Conservation (phyloP, 92 coral and sea anemone species). For the Palythoa grandiflora region DNA sequence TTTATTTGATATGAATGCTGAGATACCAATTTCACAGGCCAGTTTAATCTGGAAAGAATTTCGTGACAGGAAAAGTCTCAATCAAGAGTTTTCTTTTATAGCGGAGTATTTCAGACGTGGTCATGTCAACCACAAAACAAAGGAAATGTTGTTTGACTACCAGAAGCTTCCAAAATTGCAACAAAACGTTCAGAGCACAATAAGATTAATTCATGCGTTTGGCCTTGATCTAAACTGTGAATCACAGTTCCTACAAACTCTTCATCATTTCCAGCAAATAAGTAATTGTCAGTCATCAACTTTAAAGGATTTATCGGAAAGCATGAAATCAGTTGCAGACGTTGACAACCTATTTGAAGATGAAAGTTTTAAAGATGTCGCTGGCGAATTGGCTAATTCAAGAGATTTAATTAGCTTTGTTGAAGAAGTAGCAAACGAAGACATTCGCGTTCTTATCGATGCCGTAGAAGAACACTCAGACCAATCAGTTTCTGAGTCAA, state of each 20-base stretch:
- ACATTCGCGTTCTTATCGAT: slow-evolving; percentile 89
- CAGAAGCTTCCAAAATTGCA: slow-evolving; percentile 60
- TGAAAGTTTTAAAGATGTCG: slow-evolving; percentile 63
- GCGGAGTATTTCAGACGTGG: slow-evolving; percentile 35
- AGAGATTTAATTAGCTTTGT: slow-evolving; percentile 77
- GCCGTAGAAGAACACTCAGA: slow-evolving; percentile 99
- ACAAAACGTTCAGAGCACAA: slow-evolving; percentile 55
- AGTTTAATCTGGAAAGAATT: slow-evolving; percentile 27
- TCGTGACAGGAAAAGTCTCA: slow-evolving; percentile 41
- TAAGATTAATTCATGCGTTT: slow-evolving; percentile 60
- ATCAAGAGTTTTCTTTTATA: slow-evolving; percentile 65
- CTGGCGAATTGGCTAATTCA: slow-evolving; percentile 71
- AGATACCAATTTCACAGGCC: neutral
- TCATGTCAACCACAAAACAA: slow-evolving; percentile 1
- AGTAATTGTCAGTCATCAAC: neutral
- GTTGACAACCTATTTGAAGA: slow-evolving; percentile 59
- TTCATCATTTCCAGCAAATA: neutral
- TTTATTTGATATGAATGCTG: neutral
- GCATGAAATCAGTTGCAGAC: slow-evolving; percentile 30
- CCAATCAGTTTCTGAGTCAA: slow-evolving; percentile 90
- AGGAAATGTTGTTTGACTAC: slow-evolving; percentile 53
- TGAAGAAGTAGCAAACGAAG: slow-evolving; percentile 85
- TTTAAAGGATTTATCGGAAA: slow-evolving; percentile 21
- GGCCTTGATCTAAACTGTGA: slow-evolving; percentile 43
- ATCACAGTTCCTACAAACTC: slow-evolving; percentile 8